Percentiles rank a stretch among this genome's conserved stretches.
These are phyloP conservation scores for Arctia plantaginis DNA, from an alignment of 2,888 invertebrate genomes.

Conservation along the genomic window DNA sequence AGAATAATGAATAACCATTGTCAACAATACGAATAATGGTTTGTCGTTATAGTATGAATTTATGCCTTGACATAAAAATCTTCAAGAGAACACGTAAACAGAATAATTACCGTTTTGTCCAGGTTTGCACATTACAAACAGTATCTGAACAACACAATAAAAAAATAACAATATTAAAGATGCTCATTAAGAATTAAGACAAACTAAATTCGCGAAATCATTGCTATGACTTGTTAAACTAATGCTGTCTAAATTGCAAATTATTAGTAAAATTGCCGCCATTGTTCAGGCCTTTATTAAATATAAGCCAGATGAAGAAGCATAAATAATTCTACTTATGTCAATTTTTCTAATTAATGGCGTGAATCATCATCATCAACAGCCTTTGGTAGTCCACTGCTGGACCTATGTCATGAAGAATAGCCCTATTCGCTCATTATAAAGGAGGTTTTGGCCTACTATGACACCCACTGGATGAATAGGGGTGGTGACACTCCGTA, in stretches of 20 bases:
- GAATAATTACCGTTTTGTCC: conserved; percentile 37
- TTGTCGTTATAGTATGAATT: conserved; percentile 14
- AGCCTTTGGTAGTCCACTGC: too few relatives aligned
- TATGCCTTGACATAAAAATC: conserved; percentile 46
- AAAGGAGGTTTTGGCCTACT: too few relatives aligned
- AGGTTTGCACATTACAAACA: conserved; percentile 22
- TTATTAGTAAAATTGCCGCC: conserved; percentile 63
- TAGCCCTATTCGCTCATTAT: too few relatives aligned
- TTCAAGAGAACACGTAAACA: conserved; percentile 27
- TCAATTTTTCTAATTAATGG: neutral
- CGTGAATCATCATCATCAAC: too few relatives aligned
- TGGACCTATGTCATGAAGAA: too few relatives aligned
- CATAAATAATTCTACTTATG: neutral
- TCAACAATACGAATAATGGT: neutral
- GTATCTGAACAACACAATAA: conserved; percentile 31
- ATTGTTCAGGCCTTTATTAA: conserved; percentile 39
- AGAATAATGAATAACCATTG: conserved; percentile 15
- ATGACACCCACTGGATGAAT: too few relatives aligned
- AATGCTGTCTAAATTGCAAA: conserved; percentile 49
- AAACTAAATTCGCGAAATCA: conserved; percentile 55
- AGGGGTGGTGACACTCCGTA: too few relatives aligned
- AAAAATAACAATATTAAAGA: conserved; percentile 57
- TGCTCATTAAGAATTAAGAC: conserved; percentile 55
- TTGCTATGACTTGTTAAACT: conserved; percentile 55
- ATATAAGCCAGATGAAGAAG: neutral